Evolutionary conservation across 1,140 invertebrate genomes (phyloP), one percentile per base, ranked within the genome.

Genomic region (Chironomus tepperi): DNA sequence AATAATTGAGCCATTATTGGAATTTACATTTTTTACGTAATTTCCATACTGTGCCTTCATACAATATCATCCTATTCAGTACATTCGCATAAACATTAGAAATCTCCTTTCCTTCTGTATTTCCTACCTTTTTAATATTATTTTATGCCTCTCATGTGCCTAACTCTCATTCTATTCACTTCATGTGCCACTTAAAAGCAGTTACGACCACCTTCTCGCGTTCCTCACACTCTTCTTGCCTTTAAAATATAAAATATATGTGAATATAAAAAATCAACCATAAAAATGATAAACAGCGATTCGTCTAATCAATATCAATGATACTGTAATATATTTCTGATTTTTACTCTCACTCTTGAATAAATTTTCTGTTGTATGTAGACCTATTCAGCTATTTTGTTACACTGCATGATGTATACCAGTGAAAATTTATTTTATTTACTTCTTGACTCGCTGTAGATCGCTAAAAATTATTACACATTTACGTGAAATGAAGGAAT

Each of bases 211-310:
- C 24, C 24, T 34, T 34, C 24, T 2, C 5, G 24, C 24, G 24
- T 2, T 34, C 1, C 24, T 34, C 24, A 34, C 24, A 34, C 24
- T 34, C 24, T 34, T 2, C 24, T 2, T 34, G 24, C 24, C 5
- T 34, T 34, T 34, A 34, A 34, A 34, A 34, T 34, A 34, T 34
- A 34, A 34, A 34, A 34, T 34, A 34, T 34, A 34, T 34, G 24
- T 34, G 24, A 34, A 34, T 34, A 34, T 34, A 34, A n/a, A 12
- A 57, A 15, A 12, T 57, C 16, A 70, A 19, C 16, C 16, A 70
- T 70, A 70, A 70, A 70, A 70, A 70, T 70, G 65, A 70, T 70
- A 70, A 19, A 70, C 65, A 70, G 65, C 65, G 65, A 70, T 70
- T 70, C 65, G 19, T 70, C 65, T 70, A 70, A 70, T 70, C 65